phyloP scores from a whole-genome alignment of 2,113 vertebrate species.

The Tachysurus fulvidraco region DNA sequence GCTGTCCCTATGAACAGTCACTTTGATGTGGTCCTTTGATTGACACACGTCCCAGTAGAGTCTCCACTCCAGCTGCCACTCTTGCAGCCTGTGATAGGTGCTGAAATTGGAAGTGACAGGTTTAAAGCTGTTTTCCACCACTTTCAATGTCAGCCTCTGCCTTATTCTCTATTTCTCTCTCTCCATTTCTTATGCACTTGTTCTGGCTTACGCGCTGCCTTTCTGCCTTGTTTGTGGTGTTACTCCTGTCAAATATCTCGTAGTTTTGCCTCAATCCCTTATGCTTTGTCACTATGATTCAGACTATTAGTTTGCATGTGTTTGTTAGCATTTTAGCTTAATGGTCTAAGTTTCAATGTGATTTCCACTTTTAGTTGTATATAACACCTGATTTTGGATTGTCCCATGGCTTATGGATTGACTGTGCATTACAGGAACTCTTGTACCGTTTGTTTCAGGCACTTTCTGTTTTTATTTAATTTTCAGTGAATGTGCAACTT shows the following conservation, averaged over 20 bases:
- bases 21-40: conserved; percentile 7
- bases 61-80: conserved; percentile 16
- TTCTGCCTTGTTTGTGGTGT: background rate
- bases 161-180: background rate
- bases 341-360: background rate
- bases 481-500: background rate
- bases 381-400: background rate
- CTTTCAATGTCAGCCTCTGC: background rate
- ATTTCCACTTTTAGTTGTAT: background rate
- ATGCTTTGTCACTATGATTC: background rate
- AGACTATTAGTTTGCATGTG: background rate
- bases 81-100: background rate
- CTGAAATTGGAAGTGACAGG: conserved; percentile 22
- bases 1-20: background rate
- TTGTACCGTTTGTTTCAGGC: too few species aligned
- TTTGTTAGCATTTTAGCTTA: background rate
- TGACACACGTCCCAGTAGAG: conserved; percentile 23
- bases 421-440: background rate
- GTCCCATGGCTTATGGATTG: background rate
- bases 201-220: background rate
- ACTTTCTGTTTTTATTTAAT: background rate
- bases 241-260: background rate
- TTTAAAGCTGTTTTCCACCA: conserved; percentile 28
- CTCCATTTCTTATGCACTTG: background rate
- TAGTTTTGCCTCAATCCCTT: background rate